These are phyloP conservation scores for Syngnathus rostellatus DNA, from an alignment of 2,797 vertebrate genomes.

Conservation along the genomic window DNA sequence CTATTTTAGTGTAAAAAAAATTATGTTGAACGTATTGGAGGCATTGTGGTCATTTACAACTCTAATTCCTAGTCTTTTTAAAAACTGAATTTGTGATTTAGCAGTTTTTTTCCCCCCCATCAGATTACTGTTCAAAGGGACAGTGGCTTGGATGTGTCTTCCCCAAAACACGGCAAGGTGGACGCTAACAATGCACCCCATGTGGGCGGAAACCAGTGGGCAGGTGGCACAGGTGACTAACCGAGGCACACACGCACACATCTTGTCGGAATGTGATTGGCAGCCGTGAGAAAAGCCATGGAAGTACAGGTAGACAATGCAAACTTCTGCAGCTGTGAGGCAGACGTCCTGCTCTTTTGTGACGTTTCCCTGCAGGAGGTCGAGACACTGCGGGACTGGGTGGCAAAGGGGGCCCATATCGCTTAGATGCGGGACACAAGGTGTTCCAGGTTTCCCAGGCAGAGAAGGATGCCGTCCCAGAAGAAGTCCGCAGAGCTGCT, in stretches of 20 bases:
- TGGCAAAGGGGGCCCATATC: constrained; percentile 91
- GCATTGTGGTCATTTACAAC: neutral
- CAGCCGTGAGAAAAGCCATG: too few relatives aligned
- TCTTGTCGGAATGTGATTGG: too few relatives aligned
- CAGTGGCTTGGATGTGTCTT: constrained; percentile 81
- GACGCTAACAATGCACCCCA: constrained; percentile 83
- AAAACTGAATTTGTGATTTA: neutral
- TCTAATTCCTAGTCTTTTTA: neutral
- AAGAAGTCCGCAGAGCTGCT: constrained; percentile 85
- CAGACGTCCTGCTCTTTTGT: neutral
- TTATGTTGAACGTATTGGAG: too few relatives aligned
- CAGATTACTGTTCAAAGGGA: constrained; percentile 91
- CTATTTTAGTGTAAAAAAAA: too few relatives aligned
- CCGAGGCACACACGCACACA: too few relatives aligned
- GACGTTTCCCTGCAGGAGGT: constrained; percentile 70
- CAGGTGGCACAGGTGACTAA: constrained; percentile 83
- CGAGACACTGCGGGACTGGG: constrained; percentile 94
- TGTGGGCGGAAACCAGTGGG: constrained; percentile 92
- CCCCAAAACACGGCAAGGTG: constrained; percentile 88
- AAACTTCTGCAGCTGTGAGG: neutral
- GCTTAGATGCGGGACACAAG: constrained; percentile 85
- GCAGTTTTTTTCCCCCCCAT: neutral
- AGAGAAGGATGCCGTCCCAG: constrained; percentile 90
- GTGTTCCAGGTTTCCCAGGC: constrained; percentile 88
- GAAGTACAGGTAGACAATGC: neutral